phyloP scores from a whole-genome alignment of 2,888 invertebrate species.

The Macropis europaea region DNA sequence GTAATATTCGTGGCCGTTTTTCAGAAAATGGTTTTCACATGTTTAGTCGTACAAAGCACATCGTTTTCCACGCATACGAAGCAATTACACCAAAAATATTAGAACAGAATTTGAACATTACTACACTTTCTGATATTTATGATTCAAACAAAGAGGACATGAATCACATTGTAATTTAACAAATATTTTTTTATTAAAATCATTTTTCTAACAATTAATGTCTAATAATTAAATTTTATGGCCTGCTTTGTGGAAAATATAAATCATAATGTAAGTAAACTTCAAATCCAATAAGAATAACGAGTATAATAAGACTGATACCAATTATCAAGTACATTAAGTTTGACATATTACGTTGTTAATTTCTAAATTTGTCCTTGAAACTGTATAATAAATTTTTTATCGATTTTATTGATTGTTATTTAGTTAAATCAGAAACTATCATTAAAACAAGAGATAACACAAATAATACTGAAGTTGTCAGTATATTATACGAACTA shows the following conservation, averaged over 20 bases:
- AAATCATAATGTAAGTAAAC: constrained; percentile 71
- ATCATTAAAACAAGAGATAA: neutral
- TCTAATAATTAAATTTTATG: constrained; percentile 8
- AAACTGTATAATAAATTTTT: neutral
- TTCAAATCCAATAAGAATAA: constrained; percentile 67
- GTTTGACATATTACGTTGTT: constrained; percentile 17
- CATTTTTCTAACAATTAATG: constrained; percentile 1
- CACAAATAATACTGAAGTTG: constrained; percentile 32
- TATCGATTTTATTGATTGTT: neutral
- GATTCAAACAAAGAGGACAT: neutral
- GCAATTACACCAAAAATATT: constrained; percentile 49
- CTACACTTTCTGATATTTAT: constrained; percentile 68
- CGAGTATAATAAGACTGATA: constrained; percentile 45
- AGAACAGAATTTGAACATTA: constrained; percentile 57
- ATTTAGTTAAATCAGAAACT: constrained; percentile 1
- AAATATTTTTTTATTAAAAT: neutral
- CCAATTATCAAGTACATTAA: constrained; percentile 34
- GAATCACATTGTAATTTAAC: neutral
- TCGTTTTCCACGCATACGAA: constrained; percentile 69
- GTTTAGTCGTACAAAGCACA: constrained; percentile 65
- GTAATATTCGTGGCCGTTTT: constrained; percentile 83
- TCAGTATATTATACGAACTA: constrained; percentile 11
- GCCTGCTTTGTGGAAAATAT: constrained; percentile 63
- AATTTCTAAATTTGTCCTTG: constrained; percentile 15
- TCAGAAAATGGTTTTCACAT: constrained; percentile 88